Evolutionary conservation across 2,113 vertebrate genomes (phyloP).

Genomic region (Gallinago paraguaiae): DNA sequence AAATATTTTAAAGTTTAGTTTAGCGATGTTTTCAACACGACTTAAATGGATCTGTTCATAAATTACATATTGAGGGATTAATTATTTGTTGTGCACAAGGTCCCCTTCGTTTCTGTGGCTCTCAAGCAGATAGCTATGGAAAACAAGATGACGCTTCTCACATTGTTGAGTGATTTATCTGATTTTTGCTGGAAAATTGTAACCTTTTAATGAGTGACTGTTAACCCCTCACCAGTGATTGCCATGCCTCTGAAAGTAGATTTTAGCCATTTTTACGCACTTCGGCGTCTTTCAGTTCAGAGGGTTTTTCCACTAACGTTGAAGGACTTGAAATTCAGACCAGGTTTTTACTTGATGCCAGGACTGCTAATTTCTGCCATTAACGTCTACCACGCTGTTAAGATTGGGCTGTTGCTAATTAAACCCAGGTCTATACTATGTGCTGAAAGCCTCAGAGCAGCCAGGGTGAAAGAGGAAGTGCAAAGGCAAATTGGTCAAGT

Average conservation of each 20-base stretch:
- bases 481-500: background rate
- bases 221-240: background rate
- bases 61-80: background rate
- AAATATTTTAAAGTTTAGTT: background rate
- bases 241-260: background rate
- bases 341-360: background rate
- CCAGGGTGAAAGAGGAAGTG: background rate
- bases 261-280: background rate
- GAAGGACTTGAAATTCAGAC: background rate
- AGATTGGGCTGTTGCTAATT: background rate
- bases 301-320: background rate
- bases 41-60: background rate
- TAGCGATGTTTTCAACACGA: background rate
- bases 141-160: constrained; percentile 31
- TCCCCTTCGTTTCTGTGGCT: background rate
- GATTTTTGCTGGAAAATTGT: constrained; percentile 52
- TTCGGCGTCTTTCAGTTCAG: background rate
- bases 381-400: background rate
- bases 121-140: background rate
- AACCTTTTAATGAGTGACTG: constrained; percentile 34
- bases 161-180: background rate
- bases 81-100: background rate
- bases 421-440: background rate
- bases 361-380: background rate
- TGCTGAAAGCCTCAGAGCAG: background rate